Percentiles rank a stretch among this genome's conserved stretches.
Conservation (phyloP, 2,113 vertebrate species). For the Dicerorhinus sumatrensis region DNA sequence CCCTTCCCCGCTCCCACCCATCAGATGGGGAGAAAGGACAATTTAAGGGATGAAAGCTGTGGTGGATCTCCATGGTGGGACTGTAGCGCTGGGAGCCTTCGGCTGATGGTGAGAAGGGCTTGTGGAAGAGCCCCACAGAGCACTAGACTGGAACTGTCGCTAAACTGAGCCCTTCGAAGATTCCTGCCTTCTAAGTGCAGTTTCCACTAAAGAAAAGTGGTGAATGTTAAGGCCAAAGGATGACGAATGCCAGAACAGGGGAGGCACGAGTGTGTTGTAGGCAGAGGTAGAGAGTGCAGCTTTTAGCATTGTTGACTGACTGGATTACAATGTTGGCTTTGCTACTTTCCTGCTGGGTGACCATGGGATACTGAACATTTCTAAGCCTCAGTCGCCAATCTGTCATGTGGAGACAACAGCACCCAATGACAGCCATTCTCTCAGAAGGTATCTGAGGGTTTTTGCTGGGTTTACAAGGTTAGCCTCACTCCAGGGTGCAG, state of each 20-base stretch:
- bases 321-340: background rate
- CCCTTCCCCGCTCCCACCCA: background rate
- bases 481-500: too few relatives aligned
- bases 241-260: background rate
- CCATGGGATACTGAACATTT: background rate
- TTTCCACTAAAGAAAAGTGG: background rate
- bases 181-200: background rate
- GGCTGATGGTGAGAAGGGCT: background rate
- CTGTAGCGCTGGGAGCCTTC: background rate
- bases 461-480: background rate
- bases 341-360: background rate
- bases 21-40: background rate
- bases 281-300: background rate
- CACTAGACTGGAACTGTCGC: background rate
- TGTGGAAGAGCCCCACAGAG: background rate
- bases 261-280: background rate
- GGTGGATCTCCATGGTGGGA: background rate
- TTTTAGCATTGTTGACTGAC: background rate
- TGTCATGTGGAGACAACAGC: background rate
- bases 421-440: background rate
- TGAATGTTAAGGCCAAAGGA: background rate
- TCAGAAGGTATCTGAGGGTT: background rate
- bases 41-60: background rate
- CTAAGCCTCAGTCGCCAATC: background rate
- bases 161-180: background rate